Evolutionary conservation across 2,888 invertebrate species (phyloP).

Genomic region (Tipula vernalis): DNA sequence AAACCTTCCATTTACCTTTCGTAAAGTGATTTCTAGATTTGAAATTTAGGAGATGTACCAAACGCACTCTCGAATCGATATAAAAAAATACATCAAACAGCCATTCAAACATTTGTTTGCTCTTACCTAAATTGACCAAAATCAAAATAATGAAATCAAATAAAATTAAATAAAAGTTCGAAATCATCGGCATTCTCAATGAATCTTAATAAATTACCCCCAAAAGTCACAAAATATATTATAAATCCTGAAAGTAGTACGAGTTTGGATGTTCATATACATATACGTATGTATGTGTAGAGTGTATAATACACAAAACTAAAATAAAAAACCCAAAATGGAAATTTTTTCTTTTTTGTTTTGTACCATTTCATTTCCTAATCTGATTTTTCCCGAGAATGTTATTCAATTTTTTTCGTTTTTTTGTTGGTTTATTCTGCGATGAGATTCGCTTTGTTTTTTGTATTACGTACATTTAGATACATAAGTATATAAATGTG

Average conservation of each 20-base stretch:
- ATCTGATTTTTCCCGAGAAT: not conserved
- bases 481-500: not conserved
- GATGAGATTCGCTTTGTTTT: not conserved
- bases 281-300: too few species aligned
- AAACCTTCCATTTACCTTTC: too few species aligned
- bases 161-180: not conserved
- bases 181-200: not conserved
- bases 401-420: not conserved
- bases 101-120: not conserved
- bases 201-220: not conserved
- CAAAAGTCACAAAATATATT: not conserved
- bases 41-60: not conserved
- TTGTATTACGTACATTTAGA: not conserved
- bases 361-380: not conserved
- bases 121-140: not conserved
- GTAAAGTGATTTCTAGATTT: too few species aligned
- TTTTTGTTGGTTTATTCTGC: not conserved
- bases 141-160: not conserved
- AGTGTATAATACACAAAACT: not conserved
- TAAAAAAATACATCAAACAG: not conserved
- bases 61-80: not conserved
- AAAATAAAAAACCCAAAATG: not conserved
- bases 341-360: not conserved
- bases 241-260: not conserved
- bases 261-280: not conserved